Percentiles rank a stretch among this genome's conserved stretches.
Conservation (phyloP, 2,113 vertebrate genomes). For the Hippocampus guttulatus region DNA sequence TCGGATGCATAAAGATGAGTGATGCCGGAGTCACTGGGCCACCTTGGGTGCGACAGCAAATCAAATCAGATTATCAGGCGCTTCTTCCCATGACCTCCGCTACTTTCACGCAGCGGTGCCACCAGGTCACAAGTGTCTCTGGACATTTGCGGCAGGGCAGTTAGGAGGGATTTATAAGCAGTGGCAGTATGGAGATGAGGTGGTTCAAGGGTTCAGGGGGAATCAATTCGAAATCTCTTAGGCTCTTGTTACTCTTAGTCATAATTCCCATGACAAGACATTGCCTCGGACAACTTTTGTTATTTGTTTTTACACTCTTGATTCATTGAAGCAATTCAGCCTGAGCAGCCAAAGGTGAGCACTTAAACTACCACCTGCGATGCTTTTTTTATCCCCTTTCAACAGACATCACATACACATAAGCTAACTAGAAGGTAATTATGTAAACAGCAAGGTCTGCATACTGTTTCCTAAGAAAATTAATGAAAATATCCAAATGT, state of each 20-base stretch:
- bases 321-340: constrained; percentile 9
- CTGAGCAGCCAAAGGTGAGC: constrained; percentile 3
- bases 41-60: constrained; percentile 41
- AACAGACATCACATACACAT: neutral
- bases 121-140: constrained; percentile 1
- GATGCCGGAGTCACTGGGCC: constrained; percentile 44
- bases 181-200: constrained; percentile 2
- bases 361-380: neutral
- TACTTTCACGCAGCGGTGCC: constrained; percentile 16
- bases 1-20: constrained; percentile 59
- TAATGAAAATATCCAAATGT: neutral
- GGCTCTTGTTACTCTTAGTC: constrained; percentile 14
- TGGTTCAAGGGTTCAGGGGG: constrained; percentile 29
- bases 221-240: constrained; percentile 31
- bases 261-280: constrained; percentile 14
- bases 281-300: constrained; percentile 14
- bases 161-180: constrained; percentile 43
- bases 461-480: neutral
- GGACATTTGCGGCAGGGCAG: constrained; percentile 17
- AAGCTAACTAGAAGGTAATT: neutral
- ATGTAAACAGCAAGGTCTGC: neutral
- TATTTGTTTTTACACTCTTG: constrained; percentile 21
- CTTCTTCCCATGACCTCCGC: constrained; percentile 48
- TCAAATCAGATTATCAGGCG: constrained; percentile 49
- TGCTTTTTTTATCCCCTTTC: neutral